Conservation (phyloP, 2,888 invertebrate genomes). For the Pachydiplax longipennis region DNA sequence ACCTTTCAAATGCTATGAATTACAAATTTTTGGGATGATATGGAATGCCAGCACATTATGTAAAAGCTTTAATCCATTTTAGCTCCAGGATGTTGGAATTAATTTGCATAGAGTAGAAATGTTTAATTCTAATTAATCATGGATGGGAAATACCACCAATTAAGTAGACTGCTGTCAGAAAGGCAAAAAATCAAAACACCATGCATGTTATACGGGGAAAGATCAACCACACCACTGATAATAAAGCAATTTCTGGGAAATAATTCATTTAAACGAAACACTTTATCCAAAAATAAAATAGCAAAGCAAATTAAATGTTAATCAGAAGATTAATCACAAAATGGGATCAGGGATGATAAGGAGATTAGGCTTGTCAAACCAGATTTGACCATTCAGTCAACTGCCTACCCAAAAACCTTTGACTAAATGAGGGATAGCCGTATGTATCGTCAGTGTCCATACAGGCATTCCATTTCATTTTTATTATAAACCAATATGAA, state of each 20-base stretch:
- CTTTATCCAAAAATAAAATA: background rate
- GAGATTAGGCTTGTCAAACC: background rate
- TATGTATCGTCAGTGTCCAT: background rate
- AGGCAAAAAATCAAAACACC: constrained; percentile 11
- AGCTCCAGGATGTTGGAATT: background rate
- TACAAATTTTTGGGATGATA: constrained; percentile 32
- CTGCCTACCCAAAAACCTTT: constrained; percentile 14
- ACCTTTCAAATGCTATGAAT: background rate
- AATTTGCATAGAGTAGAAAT: background rate
- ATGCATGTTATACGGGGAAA: constrained; percentile 18
- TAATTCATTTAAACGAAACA: background rate
- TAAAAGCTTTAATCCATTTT: constrained; percentile 30
- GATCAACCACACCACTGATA: constrained; percentile 22
- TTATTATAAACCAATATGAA: background rate
- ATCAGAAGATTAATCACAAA: background rate
- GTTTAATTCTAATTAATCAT: background rate
- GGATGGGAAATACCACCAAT: constrained; percentile 2
- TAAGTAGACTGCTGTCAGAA: background rate
- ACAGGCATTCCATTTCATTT: constrained; percentile 45
- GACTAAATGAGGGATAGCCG: too few relatives aligned
- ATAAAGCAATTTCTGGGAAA: constrained; percentile 1
- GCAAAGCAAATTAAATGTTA: constrained; percentile 28
- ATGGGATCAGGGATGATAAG: background rate
- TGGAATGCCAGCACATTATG: constrained; percentile 23
- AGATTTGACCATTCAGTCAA: background rate